Base-by-base conservation (phyloP, 2,888 invertebrate genomes). In the Tetramorium bicarinatum region DNA sequence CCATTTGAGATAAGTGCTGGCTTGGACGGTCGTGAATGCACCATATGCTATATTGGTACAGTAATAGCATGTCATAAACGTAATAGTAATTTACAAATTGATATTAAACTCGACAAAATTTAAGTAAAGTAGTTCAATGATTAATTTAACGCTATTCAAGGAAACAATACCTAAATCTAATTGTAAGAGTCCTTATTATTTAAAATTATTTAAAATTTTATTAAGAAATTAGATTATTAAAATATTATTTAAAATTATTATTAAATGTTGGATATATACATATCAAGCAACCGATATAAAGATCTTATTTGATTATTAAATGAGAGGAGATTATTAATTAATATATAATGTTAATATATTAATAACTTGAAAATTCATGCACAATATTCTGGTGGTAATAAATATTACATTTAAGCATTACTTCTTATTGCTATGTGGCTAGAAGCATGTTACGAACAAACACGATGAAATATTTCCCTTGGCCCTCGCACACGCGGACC, bases 341-440 rank as follows among this genome's bases (percentile, higher is more conserved):
- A 59, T 34, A 9, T 11, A 0, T 41, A 13, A 2, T 11, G 61
- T 3, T 44, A 13, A 44, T 34, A 34, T 38, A 29, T 38, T 67
- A 52, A 8, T 67, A 52, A 8, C 4, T n/a, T 38, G 3, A 64
- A 15, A 18, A 52, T 25, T 54, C 1, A 18, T 0, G 3, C 21
- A 38, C 52, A 13, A 66, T n/a, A 67, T 54, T n/a, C 4, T 8
- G n/a, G n/a, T n/a, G 11, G n/a, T 9, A 54, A 69, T 38, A 25
- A 66, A 77, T 29, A 38, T 54, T 77, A 77, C 29, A 38, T 54
- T 77, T 41, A 41, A 54, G 47, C 38, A 13, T 67, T 59, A 47
- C 8, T 71, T 47, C 15, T 59, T 18, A 47, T 47, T 9, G n/a
- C 0, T 15, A 21, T 4, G 15, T 15, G 21, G 15, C 2, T 18